These are phyloP conservation scores for Reticulitermes lucifugus DNA, from an alignment of 2,888 invertebrate species.

Conservation along the genomic window DNA sequence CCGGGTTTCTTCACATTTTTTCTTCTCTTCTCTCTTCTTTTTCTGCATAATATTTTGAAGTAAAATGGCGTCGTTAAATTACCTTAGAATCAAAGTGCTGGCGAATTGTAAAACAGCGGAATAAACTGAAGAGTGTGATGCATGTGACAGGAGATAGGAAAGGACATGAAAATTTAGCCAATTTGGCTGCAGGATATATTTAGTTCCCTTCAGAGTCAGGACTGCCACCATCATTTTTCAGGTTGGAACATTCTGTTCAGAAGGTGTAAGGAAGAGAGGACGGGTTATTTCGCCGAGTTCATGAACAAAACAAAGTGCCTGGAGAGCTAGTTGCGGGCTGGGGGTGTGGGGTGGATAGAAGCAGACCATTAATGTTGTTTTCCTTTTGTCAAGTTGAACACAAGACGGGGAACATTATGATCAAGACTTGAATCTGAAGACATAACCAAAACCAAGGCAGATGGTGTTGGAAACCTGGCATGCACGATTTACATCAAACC, in stretches of 20 bases:
- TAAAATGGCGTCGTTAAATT: no score
- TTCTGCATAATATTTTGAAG: no score
- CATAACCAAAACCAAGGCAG: not conserved
- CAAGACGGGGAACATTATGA: slow-evolving; percentile 7
- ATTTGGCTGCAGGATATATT: not conserved
- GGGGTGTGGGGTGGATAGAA: not conserved
- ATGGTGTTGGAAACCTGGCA: slow-evolving; percentile 20
- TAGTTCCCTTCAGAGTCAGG: not conserved
- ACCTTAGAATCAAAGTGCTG: no score
- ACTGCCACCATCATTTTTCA: not conserved
- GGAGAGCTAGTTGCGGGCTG: not conserved
- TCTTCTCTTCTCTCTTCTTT: no score
- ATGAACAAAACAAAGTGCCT: not conserved
- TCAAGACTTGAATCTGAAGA: slow-evolving; percentile 27
- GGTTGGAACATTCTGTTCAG: not conserved
- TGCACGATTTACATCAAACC: slow-evolving; percentile 24
- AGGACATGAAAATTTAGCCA: not conserved
- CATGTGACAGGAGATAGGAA: not conserved
- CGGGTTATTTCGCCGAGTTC: no score
- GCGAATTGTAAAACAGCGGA: no score
- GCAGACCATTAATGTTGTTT: not conserved
- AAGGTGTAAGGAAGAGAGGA: not conserved
- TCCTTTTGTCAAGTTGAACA: slow-evolving; percentile 4
- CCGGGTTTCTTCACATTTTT: no score
- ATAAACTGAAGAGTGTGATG: no score